These are phyloP conservation scores for Aphrophora alni DNA, from an alignment of 2,888 invertebrate species.

Conservation along the genomic window DNA sequence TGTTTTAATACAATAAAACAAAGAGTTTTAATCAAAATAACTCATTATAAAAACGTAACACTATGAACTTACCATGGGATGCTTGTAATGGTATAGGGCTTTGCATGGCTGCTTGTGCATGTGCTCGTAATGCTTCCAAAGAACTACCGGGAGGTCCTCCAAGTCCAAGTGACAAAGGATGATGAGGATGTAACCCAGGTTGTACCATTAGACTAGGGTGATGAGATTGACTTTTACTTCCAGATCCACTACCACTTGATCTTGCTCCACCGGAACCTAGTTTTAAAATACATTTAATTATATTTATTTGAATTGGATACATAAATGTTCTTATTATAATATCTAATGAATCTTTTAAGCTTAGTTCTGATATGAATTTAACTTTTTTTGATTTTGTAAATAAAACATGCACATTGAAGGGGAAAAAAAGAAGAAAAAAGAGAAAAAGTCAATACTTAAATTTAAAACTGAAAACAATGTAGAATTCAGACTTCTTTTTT, in stretches of 20 bases:
- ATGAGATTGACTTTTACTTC: slow-evolving; percentile 51
- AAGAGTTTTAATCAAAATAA: too few relatives aligned
- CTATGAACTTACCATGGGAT: slow-evolving; percentile 43
- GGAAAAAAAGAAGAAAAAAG: too few relatives aligned
- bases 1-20: too few relatives aligned
- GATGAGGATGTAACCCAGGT: slow-evolving; percentile 50
- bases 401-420: too few relatives aligned
- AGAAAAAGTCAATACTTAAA: too few relatives aligned
- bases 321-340: background rate
- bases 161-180: slow-evolving; percentile 35
- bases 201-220: slow-evolving; percentile 62
- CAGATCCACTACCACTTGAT: slow-evolving; percentile 63
- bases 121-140: slow-evolving; percentile 75
- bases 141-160: slow-evolving; percentile 66
- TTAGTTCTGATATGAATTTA: too few relatives aligned
- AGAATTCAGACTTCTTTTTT: too few relatives aligned
- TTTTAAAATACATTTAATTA: background rate
- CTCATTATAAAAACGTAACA: too few relatives aligned
- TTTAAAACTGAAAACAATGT: too few relatives aligned
- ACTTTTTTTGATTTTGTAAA: too few relatives aligned
- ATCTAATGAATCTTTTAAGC: too few relatives aligned
- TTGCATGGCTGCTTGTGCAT: slow-evolving; percentile 72
- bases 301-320: slow-evolving; percentile 19
- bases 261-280: slow-evolving; percentile 60
- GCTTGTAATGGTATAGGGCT: slow-evolving; percentile 60